A percentile compares a stretch with the other conserved stretches of the same genome.
These are phyloP conservation scores for Nudaria mundana DNA, from an alignment of 2,888 invertebrate species.

Conservation along the genomic window DNA sequence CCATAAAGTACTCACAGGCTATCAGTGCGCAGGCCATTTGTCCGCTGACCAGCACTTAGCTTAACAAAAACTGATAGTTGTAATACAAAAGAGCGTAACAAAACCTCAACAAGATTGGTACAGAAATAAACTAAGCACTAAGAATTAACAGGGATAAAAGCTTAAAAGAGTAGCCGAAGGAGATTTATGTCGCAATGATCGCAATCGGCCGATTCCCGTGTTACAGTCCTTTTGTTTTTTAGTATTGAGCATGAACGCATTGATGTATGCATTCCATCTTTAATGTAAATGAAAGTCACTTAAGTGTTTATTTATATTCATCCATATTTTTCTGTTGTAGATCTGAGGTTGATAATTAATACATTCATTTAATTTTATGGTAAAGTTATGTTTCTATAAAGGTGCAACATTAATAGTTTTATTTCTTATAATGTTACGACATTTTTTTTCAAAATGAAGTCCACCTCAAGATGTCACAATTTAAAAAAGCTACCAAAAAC, in stretches of 20 bases:
- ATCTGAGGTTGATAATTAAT: too few species aligned
- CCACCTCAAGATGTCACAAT: too few species aligned
- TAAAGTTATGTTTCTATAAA: too few species aligned
- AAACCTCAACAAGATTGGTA: slow-evolving; percentile 71
- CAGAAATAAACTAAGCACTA: slow-evolving; percentile 80
- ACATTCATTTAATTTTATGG: too few species aligned
- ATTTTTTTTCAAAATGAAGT: too few species aligned
- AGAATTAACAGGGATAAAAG: slow-evolving; percentile 80
- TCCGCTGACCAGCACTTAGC: slow-evolving; percentile 77
- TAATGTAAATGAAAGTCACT: slow-evolving; percentile 19
- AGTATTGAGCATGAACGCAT: slow-evolving; percentile 49
- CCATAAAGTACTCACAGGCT: slow-evolving; percentile 42
- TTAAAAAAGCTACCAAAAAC: background rate
- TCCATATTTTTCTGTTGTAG: background rate
- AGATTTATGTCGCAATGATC: slow-evolving; percentile 79
- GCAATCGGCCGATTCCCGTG: slow-evolving; percentile 73
- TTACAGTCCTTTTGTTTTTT: slow-evolving; percentile 65
- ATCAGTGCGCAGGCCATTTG: slow-evolving; percentile 72
- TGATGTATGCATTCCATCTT: slow-evolving; percentile 44
- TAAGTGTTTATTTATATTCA: background rate
- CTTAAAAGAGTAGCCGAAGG: slow-evolving; percentile 80
- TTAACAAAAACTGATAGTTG: slow-evolving; percentile 80
- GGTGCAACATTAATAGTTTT: too few species aligned
- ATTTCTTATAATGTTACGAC: too few species aligned
- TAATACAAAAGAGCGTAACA: slow-evolving; percentile 74